phyloP scores from a whole-genome alignment of 2,113 vertebrate species.

The Chinchilla lanigera region DNA sequence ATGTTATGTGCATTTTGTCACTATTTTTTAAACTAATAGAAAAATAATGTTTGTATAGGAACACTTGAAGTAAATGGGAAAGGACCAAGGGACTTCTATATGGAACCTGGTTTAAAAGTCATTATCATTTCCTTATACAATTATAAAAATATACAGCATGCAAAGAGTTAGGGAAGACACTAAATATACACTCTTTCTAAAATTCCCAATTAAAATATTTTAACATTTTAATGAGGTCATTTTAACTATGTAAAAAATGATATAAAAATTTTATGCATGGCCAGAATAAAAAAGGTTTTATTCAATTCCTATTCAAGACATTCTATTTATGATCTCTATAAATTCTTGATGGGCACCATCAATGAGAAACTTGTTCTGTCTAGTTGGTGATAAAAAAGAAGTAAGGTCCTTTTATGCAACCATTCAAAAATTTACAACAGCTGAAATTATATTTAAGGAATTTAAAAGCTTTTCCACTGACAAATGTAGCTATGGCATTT shows the following conservation, averaged over 20 bases:
- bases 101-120: background rate
- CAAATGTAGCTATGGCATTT: slow-evolving; percentile 30
- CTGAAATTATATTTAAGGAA: slow-evolving; percentile 62
- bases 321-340: slow-evolving; percentile 54
- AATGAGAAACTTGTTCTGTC: slow-evolving; percentile 42
- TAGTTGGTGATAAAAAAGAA: slow-evolving; percentile 8
- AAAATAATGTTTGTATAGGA: background rate
- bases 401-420: slow-evolving; percentile 12
- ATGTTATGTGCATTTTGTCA: background rate
- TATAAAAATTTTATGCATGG: background rate
- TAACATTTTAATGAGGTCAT: slow-evolving; percentile 2
- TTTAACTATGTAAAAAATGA: background rate
- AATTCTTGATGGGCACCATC: slow-evolving; percentile 49
- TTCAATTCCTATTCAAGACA: slow-evolving; percentile 39
- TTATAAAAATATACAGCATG: background rate
- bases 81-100: background rate
- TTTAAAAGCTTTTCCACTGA: slow-evolving; percentile 53
- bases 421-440: slow-evolving; percentile 53
- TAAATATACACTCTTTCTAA: slow-evolving; percentile 21
- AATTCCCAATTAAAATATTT: slow-evolving; percentile 44
- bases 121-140: background rate
- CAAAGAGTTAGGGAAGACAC: background rate
- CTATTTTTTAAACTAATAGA: background rate
- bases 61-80: background rate
- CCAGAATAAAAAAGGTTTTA: slow-evolving; percentile 17